A percentile compares a stretch with the other conserved stretches of the same genome.
Conservation (phyloP, 2,797 vertebrate species). For the Aldrovandia affinis region DNA sequence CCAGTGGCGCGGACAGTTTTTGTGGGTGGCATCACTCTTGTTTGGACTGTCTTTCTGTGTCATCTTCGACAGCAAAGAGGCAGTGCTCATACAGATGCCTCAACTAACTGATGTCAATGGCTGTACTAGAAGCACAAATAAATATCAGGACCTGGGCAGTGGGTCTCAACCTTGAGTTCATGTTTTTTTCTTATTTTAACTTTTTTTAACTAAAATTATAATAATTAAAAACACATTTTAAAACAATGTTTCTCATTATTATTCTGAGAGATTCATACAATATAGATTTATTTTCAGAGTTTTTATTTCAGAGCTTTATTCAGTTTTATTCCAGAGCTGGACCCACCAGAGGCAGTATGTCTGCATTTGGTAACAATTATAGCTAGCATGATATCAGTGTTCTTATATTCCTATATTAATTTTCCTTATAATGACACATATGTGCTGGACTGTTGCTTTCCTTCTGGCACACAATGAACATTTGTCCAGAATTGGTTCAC, state of each 20-base stretch:
- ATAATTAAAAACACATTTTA: neutral
- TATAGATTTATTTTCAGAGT: neutral
- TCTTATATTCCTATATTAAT: neutral
- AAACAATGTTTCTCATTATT: neutral
- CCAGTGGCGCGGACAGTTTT: slow-evolving; percentile 75
- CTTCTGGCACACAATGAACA: neutral
- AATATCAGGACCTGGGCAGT: neutral
- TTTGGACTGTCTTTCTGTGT: slow-evolving; percentile 77
- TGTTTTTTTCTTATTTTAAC: neutral
- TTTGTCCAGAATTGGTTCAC: neutral
- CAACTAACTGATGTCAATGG: neutral
- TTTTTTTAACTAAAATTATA: neutral
- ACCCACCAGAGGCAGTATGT: neutral
- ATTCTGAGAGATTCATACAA: neutral
- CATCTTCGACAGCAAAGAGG: slow-evolving; percentile 68
- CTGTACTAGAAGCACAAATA: neutral
- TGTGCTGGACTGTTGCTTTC: neutral
- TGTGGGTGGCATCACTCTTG: slow-evolving; percentile 69
- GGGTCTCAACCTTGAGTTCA: neutral
- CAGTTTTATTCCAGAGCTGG: neutral
- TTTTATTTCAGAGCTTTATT: neutral
- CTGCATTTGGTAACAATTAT: neutral
- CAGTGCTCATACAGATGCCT: slow-evolving; percentile 37
- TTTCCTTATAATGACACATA: neutral
- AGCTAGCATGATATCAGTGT: neutral